phyloP scores from a whole-genome alignment of 2,888 invertebrate species.

The Cancer borealis region DNA sequence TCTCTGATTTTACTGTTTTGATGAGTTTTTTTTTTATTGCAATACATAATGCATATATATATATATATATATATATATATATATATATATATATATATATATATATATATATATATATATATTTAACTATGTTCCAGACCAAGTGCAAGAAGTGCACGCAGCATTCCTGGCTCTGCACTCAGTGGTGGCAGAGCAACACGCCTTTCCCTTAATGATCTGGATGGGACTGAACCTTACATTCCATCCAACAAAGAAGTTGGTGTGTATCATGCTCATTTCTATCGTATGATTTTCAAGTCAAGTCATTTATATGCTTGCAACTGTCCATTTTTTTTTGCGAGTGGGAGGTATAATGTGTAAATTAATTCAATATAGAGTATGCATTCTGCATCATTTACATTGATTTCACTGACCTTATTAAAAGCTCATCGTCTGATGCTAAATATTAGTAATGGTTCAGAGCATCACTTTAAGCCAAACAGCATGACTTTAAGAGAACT shows the following conservation, averaged over 20 bases:
- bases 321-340: not conserved
- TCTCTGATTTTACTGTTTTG: too few relatives aligned
- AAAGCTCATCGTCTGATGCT: not conserved
- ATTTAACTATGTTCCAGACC: slow-evolving; percentile 78
- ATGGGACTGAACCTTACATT: slow-evolving; percentile 73
- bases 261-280: slow-evolving; percentile 39
- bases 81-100: slow-evolving; percentile 64
- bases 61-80: slow-evolving; percentile 58
- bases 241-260: slow-evolving; percentile 77
- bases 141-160: slow-evolving; percentile 74
- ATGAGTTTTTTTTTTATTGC: too few relatives aligned
- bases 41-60: slow-evolving; percentile 55
- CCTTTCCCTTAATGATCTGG: slow-evolving; percentile 75
- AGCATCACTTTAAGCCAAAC: not conserved
- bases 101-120: slow-evolving; percentile 79
- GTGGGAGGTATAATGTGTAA: not conserved
- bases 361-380: not conserved
- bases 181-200: slow-evolving; percentile 76
- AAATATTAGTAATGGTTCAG: not conserved
- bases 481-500: not conserved
- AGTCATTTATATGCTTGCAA: not conserved
- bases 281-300: not conserved
- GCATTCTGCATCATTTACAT: not conserved
- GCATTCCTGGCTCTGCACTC: slow-evolving; percentile 77
- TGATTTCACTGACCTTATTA: not conserved